Conservation (phyloP, 2,888 invertebrate genomes). For the Drosophila percnosoma region DNA sequence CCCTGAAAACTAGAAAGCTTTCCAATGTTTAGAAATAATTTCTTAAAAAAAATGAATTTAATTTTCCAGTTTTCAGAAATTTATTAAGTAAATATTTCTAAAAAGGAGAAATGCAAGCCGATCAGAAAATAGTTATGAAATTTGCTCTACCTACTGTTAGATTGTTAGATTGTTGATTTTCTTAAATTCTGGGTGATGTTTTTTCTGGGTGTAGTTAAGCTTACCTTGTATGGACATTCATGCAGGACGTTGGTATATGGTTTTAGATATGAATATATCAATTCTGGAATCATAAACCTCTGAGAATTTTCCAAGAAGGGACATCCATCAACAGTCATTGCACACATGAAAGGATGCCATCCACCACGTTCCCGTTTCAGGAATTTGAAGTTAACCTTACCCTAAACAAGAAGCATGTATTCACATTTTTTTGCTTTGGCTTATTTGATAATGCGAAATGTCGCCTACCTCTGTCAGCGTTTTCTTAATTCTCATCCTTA, state of each 20-base stretch:
- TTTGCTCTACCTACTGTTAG: neutral
- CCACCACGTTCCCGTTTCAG: neutral
- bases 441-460: neutral
- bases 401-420: neutral
- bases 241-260: neutral
- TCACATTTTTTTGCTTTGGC: neutral
- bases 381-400: neutral
- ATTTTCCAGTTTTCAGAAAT: neutral
- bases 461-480: neutral
- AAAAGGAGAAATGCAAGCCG: neutral
- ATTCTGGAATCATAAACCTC: neutral
- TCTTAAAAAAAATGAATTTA: neutral
- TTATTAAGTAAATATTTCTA: neutral
- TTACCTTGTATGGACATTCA: neutral
- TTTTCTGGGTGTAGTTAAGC: neutral
- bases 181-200: neutral
- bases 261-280: neutral
- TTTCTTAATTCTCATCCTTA: neutral
- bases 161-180: neutral
- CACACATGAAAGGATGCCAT: slow-evolving; percentile 1
- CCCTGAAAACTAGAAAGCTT: neutral
- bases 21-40: neutral
- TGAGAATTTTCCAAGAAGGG: neutral
- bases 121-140: neutral
- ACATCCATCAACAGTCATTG: neutral